Base-by-base conservation (phyloP, 2,888 invertebrate genomes). In the Acanthosepion pharaonis region DNA sequence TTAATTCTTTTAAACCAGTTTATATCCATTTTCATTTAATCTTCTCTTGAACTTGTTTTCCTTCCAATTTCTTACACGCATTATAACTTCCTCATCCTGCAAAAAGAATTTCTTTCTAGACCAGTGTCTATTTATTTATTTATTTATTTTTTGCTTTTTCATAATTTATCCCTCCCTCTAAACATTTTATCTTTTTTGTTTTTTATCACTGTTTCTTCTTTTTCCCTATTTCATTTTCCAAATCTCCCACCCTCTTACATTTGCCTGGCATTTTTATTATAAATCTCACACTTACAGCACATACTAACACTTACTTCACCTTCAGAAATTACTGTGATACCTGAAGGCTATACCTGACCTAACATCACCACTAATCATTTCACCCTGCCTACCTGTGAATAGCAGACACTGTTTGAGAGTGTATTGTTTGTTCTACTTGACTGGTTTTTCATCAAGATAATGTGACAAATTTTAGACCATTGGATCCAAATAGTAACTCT, bases 291-390 rank as follows among this genome's bases (percentile, higher is more conserved):
- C 78, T 78, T 78, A n/a, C n/a, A 78, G n/a, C 78, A 11, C 78
- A 78, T 15, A 78, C n/a, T 78, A 33, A 78, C 78, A 78, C n/a
- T 78, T 78, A 11, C n/a, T n/a, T 78, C 78, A 78, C 78, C n/a
- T 78, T 78, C n/a, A 15, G 78, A 78, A 33, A 78, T 78, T 78
- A 78, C 78, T 78, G 78, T 78, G 78, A n/a, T 78, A 78, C 78
- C 78, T 78, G 78, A 78, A 78, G 78, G 78, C n/a, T 78, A n/a
- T 78, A 78, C n/a, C 78, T 33, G 33, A 78, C 78, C 78, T 78
- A n/a, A 78, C 78, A 78, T 78, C 78, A 78, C 78, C 78, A n/a
- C 78, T 78, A 78, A 78, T 78, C 78, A 78, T 78, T 78, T 78
- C 78, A n/a, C 78, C 78, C 33, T 78, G 78, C n/a, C n/a, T 78